Conservation (phyloP, 2,113 vertebrate species). For the Azemiops feae region DNA sequence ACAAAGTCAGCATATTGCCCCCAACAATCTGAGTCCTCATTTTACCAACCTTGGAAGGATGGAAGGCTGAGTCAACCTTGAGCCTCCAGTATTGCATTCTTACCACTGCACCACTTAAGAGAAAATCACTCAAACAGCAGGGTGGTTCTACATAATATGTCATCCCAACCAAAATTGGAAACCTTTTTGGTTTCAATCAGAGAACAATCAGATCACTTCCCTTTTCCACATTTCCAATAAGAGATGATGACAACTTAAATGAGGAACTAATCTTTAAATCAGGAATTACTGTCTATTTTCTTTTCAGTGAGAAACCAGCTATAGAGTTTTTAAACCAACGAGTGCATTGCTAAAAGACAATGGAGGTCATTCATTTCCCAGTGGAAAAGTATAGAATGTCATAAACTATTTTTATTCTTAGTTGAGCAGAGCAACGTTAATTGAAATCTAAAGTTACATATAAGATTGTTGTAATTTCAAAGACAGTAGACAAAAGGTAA, state of each 20-base stretch:
- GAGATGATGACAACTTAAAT: neutral
- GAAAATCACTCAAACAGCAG: neutral
- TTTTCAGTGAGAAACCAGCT: neutral
- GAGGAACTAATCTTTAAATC: neutral
- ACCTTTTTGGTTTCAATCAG: neutral
- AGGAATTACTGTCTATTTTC: neutral
- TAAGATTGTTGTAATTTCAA: conserved; percentile 22
- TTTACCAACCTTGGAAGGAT: neutral
- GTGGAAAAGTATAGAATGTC: neutral
- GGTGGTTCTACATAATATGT: neutral
- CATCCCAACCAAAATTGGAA: neutral
- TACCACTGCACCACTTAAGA: neutral
- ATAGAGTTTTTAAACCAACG: neutral
- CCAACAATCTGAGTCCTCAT: neutral
- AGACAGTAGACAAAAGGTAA: conserved; percentile 15
- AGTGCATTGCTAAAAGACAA: neutral
- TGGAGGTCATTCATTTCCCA: conserved; percentile 14
- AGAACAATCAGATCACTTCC: neutral
- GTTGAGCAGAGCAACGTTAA: conserved; percentile 10
- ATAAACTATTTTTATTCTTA: conserved; percentile 16
- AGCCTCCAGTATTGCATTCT: neutral
- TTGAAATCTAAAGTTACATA: conserved; percentile 24
- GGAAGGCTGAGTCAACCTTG: neutral
- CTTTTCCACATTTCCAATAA: neutral
- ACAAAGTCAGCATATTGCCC: neutral